Base-by-base conservation (phyloP, 2,888 invertebrate genomes). In the Dorcus hopei region DNA sequence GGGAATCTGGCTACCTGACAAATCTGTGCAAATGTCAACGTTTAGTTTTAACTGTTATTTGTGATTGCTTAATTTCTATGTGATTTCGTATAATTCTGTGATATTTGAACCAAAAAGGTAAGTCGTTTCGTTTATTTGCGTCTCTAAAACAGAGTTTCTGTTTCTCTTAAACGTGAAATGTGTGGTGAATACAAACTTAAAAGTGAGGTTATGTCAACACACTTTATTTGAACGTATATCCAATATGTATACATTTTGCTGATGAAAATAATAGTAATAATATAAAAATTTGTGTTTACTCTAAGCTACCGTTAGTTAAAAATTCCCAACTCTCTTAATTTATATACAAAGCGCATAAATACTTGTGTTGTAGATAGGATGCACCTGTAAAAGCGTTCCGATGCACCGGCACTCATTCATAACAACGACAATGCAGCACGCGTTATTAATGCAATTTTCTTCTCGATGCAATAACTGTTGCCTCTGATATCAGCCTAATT, bases 401-500 rank as follows among this genome's bases (percentile, higher is more conserved):
- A 26, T 23, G 39, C 26, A 11, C 47, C n/a, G 9, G n/a, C 9
- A 47, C n/a, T 23, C 14, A 19, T 16, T 14, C 26, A 16, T 47
- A 47, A 14, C 9, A 47, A 9, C 19, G 26, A 47, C 23, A 9
- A 16, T 47, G 6, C 26, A 47, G 19, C 26, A 45, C 9, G 19
- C 6, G 5, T 47, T 9, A 9, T 47, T 47, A 23, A 9, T 23
- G 2, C 54, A 48, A 47, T 38, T 49, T 49, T 38, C 38, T 42
- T 49, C 23, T 11, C 19, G 39, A 47, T 42, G 38, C 42, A 38
- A 55, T 50, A 49, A 49, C 52, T 42, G 49, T 54, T 47, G 40
- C 48, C 39, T 8, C 40, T 9, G 11, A 39, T 48, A 42, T 79
- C 85, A 92, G 71, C 92, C 91, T 71, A 94, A 82, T 79, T 94